phyloP scores from a whole-genome alignment of 2,888 invertebrate species.

The Nemoura dubitans region DNA sequence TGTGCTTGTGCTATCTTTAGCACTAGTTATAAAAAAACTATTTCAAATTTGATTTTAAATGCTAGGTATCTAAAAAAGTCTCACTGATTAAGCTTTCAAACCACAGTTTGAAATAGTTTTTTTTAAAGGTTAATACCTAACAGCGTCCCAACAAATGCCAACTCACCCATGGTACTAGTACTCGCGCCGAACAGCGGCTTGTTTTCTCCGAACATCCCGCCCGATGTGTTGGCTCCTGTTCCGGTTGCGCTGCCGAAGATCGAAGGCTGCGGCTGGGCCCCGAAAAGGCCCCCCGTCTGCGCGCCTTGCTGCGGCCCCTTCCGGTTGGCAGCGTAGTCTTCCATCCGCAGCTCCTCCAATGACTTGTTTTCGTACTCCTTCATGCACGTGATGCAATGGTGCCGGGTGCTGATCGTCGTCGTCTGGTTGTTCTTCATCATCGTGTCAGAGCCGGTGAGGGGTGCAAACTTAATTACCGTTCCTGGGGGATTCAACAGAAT shows the following conservation, averaged over 20 bases:
- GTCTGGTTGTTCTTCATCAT: slow-evolving; percentile 88
- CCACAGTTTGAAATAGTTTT: too few species aligned
- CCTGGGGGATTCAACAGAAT: too few species aligned
- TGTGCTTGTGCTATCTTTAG: too few species aligned
- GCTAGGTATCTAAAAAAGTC: too few species aligned
- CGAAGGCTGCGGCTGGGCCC: slow-evolving; percentile 56
- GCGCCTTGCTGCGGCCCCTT: slow-evolving; percentile 71
- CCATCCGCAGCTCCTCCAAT: slow-evolving; percentile 91
- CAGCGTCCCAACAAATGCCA: background rate
- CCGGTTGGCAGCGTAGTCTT: slow-evolving; percentile 91
- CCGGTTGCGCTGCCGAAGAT: slow-evolving; percentile 63
- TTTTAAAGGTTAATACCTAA: too few species aligned
- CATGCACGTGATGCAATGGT: slow-evolving; percentile 98
- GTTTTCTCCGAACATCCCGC: slow-evolving; percentile 59
- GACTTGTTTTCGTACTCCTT: slow-evolving; percentile 97
- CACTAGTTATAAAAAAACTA: too few species aligned
- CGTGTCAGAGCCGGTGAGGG: slow-evolving; percentile 88
- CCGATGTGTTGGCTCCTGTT: slow-evolving; percentile 57
- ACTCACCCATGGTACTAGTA: slow-evolving; percentile 58
- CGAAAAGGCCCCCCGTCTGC: slow-evolving; percentile 63
- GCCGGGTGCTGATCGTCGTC: slow-evolving; percentile 88
- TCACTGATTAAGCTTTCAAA: too few species aligned
- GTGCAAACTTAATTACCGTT: slow-evolving; percentile 85
- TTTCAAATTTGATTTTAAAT: too few species aligned
- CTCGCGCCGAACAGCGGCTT: slow-evolving; percentile 67